Conservation (phyloP, 2,888 invertebrate genomes). For the Eupithecia centaureata region DNA sequence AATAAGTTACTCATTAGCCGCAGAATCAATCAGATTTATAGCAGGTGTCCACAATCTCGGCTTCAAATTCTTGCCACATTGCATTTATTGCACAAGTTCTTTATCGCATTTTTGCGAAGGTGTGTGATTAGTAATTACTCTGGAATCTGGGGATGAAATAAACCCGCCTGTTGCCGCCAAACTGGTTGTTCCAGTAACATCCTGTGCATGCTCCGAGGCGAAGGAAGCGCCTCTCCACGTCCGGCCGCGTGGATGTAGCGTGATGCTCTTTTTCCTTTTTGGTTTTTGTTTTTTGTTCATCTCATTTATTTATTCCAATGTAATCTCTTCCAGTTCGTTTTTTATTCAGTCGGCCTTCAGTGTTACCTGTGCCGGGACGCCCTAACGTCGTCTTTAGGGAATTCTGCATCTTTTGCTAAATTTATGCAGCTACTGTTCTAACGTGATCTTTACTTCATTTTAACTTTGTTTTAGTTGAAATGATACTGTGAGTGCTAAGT, state of each 20-base stretch:
- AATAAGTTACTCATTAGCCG: background rate
- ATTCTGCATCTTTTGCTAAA: slow-evolving; percentile 56
- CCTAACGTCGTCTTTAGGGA: slow-evolving; percentile 64
- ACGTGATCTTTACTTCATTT: slow-evolving; percentile 15
- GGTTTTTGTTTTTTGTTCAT: slow-evolving; percentile 83
- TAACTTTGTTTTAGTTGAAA: slow-evolving; percentile 35
- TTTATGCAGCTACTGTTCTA: slow-evolving; percentile 30
- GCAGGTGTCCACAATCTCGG: slow-evolving; percentile 10
- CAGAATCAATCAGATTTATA: background rate
- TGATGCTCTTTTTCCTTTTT: slow-evolving; percentile 80
- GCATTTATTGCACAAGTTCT: slow-evolving; percentile 19
- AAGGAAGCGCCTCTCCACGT: slow-evolving; percentile 83
- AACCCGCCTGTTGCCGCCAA: slow-evolving; percentile 45
- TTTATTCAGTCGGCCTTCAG: slow-evolving; percentile 84
- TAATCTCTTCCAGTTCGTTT: slow-evolving; percentile 84
- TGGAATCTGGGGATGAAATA: slow-evolving; percentile 41
- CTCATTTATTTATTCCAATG: slow-evolving; percentile 85
- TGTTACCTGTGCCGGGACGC: slow-evolving; percentile 82
- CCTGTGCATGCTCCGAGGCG: slow-evolving; percentile 69
- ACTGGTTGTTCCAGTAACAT: slow-evolving; percentile 61
- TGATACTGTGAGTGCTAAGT: slow-evolving; percentile 48
- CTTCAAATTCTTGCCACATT: slow-evolving; percentile 18
- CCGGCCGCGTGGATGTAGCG: slow-evolving; percentile 83
- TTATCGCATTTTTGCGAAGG: slow-evolving; percentile 22
- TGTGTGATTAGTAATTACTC: slow-evolving; percentile 43